Base-by-base conservation (phyloP, 2,888 invertebrate genomes). In the Alsophila aescularia region DNA sequence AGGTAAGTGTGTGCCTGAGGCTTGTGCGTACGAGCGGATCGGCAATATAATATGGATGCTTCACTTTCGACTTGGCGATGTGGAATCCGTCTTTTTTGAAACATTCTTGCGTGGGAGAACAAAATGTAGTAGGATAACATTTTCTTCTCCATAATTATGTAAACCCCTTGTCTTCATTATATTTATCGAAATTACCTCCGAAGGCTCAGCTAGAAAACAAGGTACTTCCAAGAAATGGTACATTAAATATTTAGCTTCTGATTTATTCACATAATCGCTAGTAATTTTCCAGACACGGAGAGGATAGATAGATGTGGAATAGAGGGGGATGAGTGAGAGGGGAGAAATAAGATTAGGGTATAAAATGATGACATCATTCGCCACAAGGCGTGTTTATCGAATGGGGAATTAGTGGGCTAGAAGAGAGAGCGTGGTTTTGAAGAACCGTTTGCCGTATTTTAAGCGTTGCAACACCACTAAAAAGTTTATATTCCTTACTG, bases 361-460 rank as follows among this genome's bases (percentile, higher is more conserved):
- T 56, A 47, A 32, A 52, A 52, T 52, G 45, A 79, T 79, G 75
- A 73, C 69, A 69, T 78, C 74, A 75, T 71, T 60, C 62, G 62
- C 64, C 66, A 49, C 66, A 45, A 58, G 48, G 54, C 44, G 55
- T 67, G 64, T 67, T 75, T 72, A 66, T 62, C 31, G 51, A 52
- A 44, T 47, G 36, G 7, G 13, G 57, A 62, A 52, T 37, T 49
- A 58, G 32, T 12, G 8, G 8, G 10, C 13, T 44, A 34, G 52
- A 52, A 52, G 34, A 34, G 52, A 10, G 2, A 1, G 21, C 29
- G 15, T 32, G 12, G 12, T 32, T 29, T 29, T 2, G n/a, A 32
- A 10, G 13, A 2, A 31, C 10, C 2, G 31, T 8, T 27, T 3
- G 7, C 1, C 27, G 27, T 27, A 27, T 27, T 27, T 8, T 7